Evolutionary conservation across 92 coral and sea anemone species (phyloP).

Genomic region (Meandrina meandrites): DNA sequence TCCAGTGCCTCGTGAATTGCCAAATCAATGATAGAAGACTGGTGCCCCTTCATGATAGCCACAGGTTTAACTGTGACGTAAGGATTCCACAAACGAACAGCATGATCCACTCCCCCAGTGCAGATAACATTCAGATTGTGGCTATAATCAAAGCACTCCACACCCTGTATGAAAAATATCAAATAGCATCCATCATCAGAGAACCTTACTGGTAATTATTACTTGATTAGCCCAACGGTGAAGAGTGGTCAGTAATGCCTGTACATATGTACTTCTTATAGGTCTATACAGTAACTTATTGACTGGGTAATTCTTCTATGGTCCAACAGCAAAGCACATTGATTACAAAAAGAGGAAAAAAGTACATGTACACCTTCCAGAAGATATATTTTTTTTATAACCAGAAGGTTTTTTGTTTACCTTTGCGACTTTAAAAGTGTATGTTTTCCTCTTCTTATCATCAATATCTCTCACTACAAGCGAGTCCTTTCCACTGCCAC

Average conservation of each 20-base stretch:
- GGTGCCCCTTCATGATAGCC: conserved; percentile 92
- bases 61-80: conserved; percentile 93
- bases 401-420: conserved; percentile 50
- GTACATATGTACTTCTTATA: background rate
- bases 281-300: background rate
- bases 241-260: background rate
- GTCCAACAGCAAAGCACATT: no score
- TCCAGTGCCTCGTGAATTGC: conserved; percentile 74
- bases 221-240: background rate
- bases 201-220: no score
- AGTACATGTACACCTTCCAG: no score
- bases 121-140: conserved; percentile 81
- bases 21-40: conserved; percentile 86
- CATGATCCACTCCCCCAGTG: conserved; percentile 95
- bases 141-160: conserved; percentile 90
- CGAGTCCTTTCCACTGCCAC: conserved; percentile 81
- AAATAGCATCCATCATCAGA: no score
- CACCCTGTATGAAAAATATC: conserved; percentile 57
- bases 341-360: no score
- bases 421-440: conserved; percentile 87
- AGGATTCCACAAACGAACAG: conserved; percentile 97
- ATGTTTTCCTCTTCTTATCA: conserved; percentile 89
- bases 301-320: background rate
- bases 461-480: conserved; percentile 84
- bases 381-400: no score